These are phyloP conservation scores for Ictalurus furcatus DNA, from an alignment of 2,113 vertebrate species.

Conservation along the genomic window DNA sequence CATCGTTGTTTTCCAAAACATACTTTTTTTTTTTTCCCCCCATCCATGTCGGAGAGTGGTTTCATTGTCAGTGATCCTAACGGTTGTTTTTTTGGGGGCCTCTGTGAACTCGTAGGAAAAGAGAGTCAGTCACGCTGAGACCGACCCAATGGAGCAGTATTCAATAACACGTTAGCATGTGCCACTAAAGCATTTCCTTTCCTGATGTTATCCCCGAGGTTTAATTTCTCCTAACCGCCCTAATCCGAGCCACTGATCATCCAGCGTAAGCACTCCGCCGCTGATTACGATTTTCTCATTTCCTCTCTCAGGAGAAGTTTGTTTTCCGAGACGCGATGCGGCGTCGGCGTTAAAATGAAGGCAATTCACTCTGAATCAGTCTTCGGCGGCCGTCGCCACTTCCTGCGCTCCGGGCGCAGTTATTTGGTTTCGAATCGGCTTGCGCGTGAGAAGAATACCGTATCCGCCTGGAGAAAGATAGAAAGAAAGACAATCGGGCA, in stretches of 20 bases:
- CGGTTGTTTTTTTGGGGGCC: background rate
- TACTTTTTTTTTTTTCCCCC: background rate
- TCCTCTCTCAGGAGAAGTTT: slow-evolving; percentile 48
- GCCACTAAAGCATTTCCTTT: slow-evolving; percentile 26
- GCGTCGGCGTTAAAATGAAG: slow-evolving; percentile 34
- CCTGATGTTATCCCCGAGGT: slow-evolving; percentile 39
- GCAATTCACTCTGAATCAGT: slow-evolving; percentile 50
- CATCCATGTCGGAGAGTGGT: background rate
- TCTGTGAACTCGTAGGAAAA: slow-evolving; percentile 46
- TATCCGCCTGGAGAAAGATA: background rate
- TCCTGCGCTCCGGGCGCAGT: slow-evolving; percentile 12
- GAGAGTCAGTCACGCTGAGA: slow-evolving; percentile 47
- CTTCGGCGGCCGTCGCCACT: slow-evolving; percentile 11
- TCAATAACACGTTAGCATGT: slow-evolving; percentile 24
- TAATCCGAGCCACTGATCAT: slow-evolving; percentile 42
- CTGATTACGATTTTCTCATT: slow-evolving; percentile 54
- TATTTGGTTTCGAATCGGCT: slow-evolving; percentile 20
- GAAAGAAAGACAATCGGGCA: slow-evolving; percentile 20
- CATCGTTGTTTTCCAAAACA: background rate
- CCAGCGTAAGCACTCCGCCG: slow-evolving; percentile 15
- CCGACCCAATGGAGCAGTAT: slow-evolving; percentile 26
- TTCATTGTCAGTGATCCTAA: background rate
- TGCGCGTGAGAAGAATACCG: background rate
- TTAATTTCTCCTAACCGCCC: slow-evolving; percentile 47
- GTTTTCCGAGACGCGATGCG: slow-evolving; percentile 18